Evolutionary conservation across 2,888 invertebrate species (phyloP).

Genomic region (Toxonevra muliebris): DNA sequence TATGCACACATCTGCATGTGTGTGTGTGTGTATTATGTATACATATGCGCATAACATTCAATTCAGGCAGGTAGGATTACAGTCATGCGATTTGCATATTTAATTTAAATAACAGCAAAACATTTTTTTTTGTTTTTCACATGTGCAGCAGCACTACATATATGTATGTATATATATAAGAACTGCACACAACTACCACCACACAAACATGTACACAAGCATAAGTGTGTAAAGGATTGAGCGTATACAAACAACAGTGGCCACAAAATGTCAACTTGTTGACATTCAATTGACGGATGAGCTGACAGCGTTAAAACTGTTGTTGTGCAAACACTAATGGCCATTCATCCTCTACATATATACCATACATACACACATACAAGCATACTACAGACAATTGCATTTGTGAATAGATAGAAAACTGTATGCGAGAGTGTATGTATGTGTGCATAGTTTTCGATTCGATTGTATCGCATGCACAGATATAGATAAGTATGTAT

Average conservation of each 20-base stretch:
- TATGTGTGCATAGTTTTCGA: neutral
- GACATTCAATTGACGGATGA: constrained; percentile 64
- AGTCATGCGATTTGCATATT: constrained; percentile 59
- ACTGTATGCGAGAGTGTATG: neutral
- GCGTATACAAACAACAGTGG: constrained; percentile 44
- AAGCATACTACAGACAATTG: neutral
- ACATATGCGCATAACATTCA: neutral
- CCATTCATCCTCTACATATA: neutral
- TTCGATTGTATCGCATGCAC: too few relatives aligned
- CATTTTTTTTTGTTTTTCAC: constrained; percentile 21
- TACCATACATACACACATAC: neutral
- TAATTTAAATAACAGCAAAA: constrained; percentile 54
- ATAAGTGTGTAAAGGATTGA: constrained; percentile 11
- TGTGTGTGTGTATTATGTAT: neutral
- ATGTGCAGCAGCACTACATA: constrained; percentile 15
- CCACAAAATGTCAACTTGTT: constrained; percentile 59
- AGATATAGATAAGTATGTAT: too few relatives aligned
- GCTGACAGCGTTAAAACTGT: constrained; percentile 64
- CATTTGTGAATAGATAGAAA: constrained; percentile 3
- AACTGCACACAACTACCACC: constrained; percentile 23
- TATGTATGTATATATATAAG: constrained; percentile 3
- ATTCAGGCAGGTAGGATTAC: constrained; percentile 46
- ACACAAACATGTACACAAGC: constrained; percentile 42
- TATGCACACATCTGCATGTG: too few relatives aligned
- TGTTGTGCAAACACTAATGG: constrained; percentile 48